Conservation (phyloP, 2,888 invertebrate species). For the Ditylenchus weischeri region DNA sequence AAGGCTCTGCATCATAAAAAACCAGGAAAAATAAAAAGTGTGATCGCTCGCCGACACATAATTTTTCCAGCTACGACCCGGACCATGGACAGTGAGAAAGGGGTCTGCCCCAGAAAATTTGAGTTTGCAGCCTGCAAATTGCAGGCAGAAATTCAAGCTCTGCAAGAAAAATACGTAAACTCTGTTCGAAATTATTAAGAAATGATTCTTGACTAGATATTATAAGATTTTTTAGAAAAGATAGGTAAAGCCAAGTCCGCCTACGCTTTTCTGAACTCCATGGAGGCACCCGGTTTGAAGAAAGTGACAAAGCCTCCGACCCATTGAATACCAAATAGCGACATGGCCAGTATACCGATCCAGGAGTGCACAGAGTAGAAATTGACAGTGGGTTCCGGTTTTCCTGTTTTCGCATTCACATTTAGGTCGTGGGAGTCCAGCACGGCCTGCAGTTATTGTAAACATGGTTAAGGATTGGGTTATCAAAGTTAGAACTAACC, state of each 20-base stretch:
- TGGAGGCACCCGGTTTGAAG: constrained; percentile 22
- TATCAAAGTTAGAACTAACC: constrained; percentile 11
- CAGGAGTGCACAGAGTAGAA: constrained; percentile 29
- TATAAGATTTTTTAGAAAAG: too few species aligned
- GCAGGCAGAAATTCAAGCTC: too few species aligned
- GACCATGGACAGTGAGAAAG: not conserved
- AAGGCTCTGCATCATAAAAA: not conserved
- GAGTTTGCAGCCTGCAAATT: too few species aligned
- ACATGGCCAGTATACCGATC: constrained; percentile 28
- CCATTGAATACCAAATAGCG: constrained; percentile 28
- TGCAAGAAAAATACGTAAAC: not conserved
- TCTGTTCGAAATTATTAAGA: not conserved
- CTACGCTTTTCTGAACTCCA: constrained; percentile 27
- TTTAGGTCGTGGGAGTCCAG: constrained; percentile 30
- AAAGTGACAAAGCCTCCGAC: constrained; percentile 28
- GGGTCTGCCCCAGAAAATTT: too few species aligned
- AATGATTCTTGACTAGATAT: not conserved
- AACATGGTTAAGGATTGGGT: not conserved
- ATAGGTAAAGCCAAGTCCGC: not conserved
- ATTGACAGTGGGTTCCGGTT: constrained; percentile 27
- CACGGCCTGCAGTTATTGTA: constrained; percentile 23
- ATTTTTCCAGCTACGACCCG: not conserved
- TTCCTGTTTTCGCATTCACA: constrained; percentile 8
- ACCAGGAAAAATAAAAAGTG: not conserved
- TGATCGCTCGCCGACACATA: not conserved